These are phyloP conservation scores for Sapayoa aenigma DNA, from an alignment of 2,113 vertebrate species.

Conservation along the genomic window DNA sequence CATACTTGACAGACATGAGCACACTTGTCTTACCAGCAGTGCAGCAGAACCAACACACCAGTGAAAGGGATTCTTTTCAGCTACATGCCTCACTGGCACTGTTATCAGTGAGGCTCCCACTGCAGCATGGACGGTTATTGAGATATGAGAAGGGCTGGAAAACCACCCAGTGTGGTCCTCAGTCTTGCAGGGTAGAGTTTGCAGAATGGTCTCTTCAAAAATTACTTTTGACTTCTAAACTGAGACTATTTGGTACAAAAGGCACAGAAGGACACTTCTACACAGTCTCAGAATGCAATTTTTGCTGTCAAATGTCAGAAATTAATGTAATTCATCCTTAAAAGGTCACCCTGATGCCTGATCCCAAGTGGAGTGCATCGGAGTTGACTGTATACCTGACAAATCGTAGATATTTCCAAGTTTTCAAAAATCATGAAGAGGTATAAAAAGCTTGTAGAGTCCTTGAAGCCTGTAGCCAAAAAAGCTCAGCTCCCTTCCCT, in stretches of 20 bases:
- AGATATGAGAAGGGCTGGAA: not conserved
- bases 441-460: not conserved
- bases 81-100: not conserved
- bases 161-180: not conserved
- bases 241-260: not conserved
- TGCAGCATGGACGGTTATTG: fast-evolving
- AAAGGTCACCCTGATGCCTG: not conserved
- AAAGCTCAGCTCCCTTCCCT: not conserved
- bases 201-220: not conserved
- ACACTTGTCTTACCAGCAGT: not conserved
- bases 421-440: not conserved
- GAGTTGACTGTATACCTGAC: not conserved
- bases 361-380: not conserved
- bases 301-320: not conserved
- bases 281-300: not conserved
- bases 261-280: not conserved
- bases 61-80: slow-evolving; percentile 62
- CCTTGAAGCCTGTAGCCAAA: not conserved
- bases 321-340: not conserved
- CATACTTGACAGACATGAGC: not conserved
- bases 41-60: not conserved
- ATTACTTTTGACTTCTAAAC: not conserved
- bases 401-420: not conserved
- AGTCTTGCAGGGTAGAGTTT: not conserved
- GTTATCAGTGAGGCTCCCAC: not conserved